Base-by-base conservation (phyloP, 2,113 vertebrate species). In the Tragelaphus buxtoni region DNA sequence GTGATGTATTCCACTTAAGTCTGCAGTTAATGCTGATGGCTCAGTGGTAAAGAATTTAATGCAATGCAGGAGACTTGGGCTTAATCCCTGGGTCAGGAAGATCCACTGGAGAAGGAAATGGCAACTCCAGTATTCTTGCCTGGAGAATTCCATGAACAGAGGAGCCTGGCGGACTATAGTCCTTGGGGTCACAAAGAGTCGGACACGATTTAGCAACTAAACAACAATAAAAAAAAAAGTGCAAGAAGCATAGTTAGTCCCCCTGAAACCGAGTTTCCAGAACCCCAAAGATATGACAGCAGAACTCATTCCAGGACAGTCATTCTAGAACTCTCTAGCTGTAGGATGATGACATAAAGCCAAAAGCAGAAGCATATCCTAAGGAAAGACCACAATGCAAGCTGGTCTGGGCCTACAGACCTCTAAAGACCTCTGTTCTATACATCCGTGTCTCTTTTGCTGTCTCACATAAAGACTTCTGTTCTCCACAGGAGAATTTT, bases 361-460 rank as follows among this genome's bases (percentile, higher is more conserved):
- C 42, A 9, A 55, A 74, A 79, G 22, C 51, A 32, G 32, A 63
- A 22, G 16, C 35, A 9, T 6, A 20, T 49, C 79, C 26, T 47
- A 0, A 85, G 39, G 39, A 88, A 24, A 12, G 8, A 53, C 24
- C 17, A 12, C 7, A 11, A 49, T 42, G 56, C 24, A 20, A 20
- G 9, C 9, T 16, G 1, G 13, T 3, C 47, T 47, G 39, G 10
- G 7, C 24, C 22, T 17, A 1, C 4, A 22, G n/a, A 47, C 4
- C 42, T 63, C 42, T 45, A 8, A 63, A 22, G 51, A 14, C 49
- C 88, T 39, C 24, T 30, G 5, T 81, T 30, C 47, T 35, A 42
- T 42, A 42, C 42, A 42, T 42, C 42, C 5, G 42, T 42, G 42
- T 5, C 42, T 42, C 42, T 42, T 42, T 42, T 42, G 42, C 42